These are phyloP conservation scores for Pangasius krempfi DNA, from an alignment of 2,797 vertebrate species.

Conservation along the genomic window DNA sequence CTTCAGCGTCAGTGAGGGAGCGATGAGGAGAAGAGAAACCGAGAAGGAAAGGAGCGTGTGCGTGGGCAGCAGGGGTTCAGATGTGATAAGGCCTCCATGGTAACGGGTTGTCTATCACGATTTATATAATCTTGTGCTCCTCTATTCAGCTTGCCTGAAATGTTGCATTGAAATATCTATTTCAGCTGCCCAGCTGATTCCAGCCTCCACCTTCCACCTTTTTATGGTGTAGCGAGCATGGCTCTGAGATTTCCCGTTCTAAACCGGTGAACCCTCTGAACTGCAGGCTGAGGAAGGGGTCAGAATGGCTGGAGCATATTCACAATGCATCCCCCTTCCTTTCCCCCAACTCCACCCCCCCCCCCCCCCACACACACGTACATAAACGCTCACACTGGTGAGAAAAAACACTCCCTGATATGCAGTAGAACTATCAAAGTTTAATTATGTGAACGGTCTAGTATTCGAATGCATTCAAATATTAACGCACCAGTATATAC, in stretches of 20 bases:
- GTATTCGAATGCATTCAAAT: background rate
- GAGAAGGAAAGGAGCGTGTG: constrained; percentile 44
- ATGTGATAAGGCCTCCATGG: constrained; percentile 61
- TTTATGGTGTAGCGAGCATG: constrained; percentile 28
- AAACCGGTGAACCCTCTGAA: constrained; percentile 10
- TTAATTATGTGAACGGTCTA: background rate
- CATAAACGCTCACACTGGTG: background rate
- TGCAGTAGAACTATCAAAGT: background rate
- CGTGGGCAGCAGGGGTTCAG: constrained; percentile 53
- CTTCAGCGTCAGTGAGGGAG: constrained; percentile 39
- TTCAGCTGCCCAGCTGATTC: constrained; percentile 37
- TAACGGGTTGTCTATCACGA: constrained; percentile 53
- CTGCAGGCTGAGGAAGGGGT: constrained; percentile 8
- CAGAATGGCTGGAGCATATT: background rate
- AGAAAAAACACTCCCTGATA: background rate
- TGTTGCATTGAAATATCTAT: constrained; percentile 32
- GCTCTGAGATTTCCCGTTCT: background rate
- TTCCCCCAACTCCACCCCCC: background rate
- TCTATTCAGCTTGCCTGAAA: constrained; percentile 27
- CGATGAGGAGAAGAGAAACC: constrained; percentile 23
- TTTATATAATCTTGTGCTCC: constrained; percentile 55
- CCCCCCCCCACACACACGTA: constrained; percentile 10
- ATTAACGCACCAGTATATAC: background rate
- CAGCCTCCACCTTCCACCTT: constrained; percentile 18
- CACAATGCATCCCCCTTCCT: constrained; percentile 2